These are phyloP conservation scores for Andricus curvator DNA, from an alignment of 2,888 invertebrate genomes.

Conservation along the genomic window DNA sequence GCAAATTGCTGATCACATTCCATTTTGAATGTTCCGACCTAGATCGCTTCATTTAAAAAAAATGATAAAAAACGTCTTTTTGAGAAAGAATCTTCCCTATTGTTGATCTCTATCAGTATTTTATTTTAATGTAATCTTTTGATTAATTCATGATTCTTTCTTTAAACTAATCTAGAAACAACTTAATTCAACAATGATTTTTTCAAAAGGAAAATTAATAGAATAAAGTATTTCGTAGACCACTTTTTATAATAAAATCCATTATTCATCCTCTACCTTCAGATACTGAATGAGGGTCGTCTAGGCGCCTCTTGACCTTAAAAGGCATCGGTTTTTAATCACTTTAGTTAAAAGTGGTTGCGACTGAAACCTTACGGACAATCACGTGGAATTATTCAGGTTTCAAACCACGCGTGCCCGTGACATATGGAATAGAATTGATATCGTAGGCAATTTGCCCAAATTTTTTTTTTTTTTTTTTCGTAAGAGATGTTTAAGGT, in stretches of 20 bases:
- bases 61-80: not conserved
- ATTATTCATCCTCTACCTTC: conserved; percentile 62
- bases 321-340: conserved; percentile 64
- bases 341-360: conserved; percentile 64
- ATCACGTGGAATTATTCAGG: conserved; percentile 60
- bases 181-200: no score
- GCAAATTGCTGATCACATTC: conserved; percentile 64
- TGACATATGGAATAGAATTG: conserved; percentile 48
- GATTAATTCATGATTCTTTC: not conserved
- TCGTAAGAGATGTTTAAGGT: no score
- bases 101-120: not conserved
- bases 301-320: conserved; percentile 69
- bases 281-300: conserved; percentile 60
- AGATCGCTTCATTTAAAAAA: conserved; percentile 54
- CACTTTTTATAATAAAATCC: conserved; percentile 71
- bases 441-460: not conserved
- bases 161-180: not conserved
- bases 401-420: conserved; percentile 56
- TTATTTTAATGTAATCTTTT: not conserved
- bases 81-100: not conserved
- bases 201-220: conserved; percentile 30
- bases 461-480: not conserved
- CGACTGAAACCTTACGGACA: conserved; percentile 66
- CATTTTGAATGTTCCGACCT: conserved; percentile 58
- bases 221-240: conserved; percentile 65